Evolutionary conservation across 2,113 vertebrate species (phyloP).

Genomic region (Ivindomyrus marchei): DNA sequence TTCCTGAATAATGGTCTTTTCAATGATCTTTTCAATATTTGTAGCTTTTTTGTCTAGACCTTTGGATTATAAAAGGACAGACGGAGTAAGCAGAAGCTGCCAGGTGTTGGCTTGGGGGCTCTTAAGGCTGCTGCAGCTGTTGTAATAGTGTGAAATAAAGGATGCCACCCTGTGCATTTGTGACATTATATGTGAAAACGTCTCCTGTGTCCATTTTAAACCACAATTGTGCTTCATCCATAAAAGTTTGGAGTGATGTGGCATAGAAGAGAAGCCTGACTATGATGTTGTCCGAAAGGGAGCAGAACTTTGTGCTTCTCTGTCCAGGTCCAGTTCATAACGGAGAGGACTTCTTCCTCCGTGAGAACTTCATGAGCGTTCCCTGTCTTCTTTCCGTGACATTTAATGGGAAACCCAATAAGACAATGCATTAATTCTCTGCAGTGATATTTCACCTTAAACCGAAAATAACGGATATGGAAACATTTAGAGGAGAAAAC

Average conservation of each 20-base stretch:
- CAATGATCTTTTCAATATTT: background rate
- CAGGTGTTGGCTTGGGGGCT: background rate
- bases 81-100: background rate
- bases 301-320: background rate
- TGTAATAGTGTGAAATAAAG: background rate
- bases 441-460: background rate
- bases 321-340: background rate
- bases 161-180: background rate
- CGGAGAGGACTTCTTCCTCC: background rate
- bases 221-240: background rate
- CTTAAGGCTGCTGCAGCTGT: background rate
- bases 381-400: background rate
- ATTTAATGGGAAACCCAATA: background rate
- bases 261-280: background rate
- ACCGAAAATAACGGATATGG: background rate
- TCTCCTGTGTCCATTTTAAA: background rate
- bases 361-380: background rate
- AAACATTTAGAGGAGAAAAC: background rate
- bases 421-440: background rate
- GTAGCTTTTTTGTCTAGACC: background rate
- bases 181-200: background rate
- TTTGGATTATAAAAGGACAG: background rate
- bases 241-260: background rate
- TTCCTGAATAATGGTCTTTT: background rate
- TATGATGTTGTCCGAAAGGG: background rate